Conservation (phyloP, 2,113 vertebrate species). For the Hippocampus mohnikei region DNA sequence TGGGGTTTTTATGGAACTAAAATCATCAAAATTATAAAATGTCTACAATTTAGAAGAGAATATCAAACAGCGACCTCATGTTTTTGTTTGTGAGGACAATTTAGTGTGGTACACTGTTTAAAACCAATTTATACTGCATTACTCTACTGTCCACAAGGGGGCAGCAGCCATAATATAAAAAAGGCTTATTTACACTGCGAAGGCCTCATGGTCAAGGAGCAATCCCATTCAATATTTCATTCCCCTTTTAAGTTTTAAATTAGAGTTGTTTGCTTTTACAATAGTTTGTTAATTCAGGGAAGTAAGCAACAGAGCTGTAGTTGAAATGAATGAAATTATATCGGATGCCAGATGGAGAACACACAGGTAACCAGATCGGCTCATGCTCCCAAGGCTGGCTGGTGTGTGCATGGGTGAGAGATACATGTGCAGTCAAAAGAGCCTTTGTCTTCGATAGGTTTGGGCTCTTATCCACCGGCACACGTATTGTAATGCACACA, state of each 20-base stretch:
- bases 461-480: conserved; percentile 21
- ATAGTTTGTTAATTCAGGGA: neutral
- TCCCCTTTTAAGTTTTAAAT: neutral
- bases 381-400: conserved; percentile 44
- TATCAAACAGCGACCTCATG: neutral
- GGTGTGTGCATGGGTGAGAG: conserved; percentile 31
- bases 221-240: neutral
- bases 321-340: conserved; percentile 15
- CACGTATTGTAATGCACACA: neutral
- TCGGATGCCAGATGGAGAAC: conserved; percentile 15
- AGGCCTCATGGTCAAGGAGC: neutral
- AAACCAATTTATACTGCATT: neutral
- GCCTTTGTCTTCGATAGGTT: conserved; percentile 54
- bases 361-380: conserved; percentile 49
- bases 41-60: neutral
- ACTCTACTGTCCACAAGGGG: conserved; percentile 49
- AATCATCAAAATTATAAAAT: neutral
- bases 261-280: too few species aligned
- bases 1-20: neutral
- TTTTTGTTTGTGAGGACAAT: neutral
- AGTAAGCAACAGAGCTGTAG: conserved; percentile 16
- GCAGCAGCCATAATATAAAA: conserved; percentile 35
- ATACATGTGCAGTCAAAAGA: conserved; percentile 53
- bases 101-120: neutral
- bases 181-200: neutral